Evolutionary conservation across 35 echinoderm and acorn worm genomes (phyloP).

Genomic region (Anneissia japonica): DNA sequence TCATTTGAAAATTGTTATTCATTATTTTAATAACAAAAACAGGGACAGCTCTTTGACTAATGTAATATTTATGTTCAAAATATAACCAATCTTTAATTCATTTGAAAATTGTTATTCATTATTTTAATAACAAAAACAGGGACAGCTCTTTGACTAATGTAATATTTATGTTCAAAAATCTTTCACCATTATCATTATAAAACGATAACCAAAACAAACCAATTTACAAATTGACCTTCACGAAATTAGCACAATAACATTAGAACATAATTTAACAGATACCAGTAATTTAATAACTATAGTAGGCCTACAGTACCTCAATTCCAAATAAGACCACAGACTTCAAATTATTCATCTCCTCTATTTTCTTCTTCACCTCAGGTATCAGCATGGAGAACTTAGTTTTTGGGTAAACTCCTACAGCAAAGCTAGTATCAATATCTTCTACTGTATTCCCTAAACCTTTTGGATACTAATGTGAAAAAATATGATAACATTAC

Average conservation of each 20-base stretch:
- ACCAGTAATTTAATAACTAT: neutral
- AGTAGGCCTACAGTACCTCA: too few species aligned
- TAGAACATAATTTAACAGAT: neutral
- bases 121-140: too few species aligned
- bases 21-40: too few species aligned
- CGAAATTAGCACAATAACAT: neutral
- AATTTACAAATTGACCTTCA: neutral
- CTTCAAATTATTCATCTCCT: conserved; percentile 46
- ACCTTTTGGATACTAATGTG: conserved; percentile 85
- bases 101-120: too few species aligned
- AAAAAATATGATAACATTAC: neutral
- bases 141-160: too few species aligned
- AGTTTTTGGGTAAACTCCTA: conserved; percentile 69
- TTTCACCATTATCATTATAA: neutral
- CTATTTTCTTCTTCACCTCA: conserved; percentile 56
- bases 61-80: too few species aligned
- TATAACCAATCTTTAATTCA: too few species aligned
- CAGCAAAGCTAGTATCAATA: conserved; percentile 57
- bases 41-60: too few species aligned
- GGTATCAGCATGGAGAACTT: conserved; percentile 94
- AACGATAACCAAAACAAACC: neutral
- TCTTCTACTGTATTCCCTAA: conserved; percentile 69
- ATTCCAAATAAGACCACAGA: conserved; percentile 90
- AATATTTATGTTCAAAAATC: too few species aligned
- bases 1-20: too few species aligned